Percentiles rank a stretch among this genome's conserved stretches.
Conservation (phyloP, 2,888 invertebrate species). For the Drosophila barbarae region DNA sequence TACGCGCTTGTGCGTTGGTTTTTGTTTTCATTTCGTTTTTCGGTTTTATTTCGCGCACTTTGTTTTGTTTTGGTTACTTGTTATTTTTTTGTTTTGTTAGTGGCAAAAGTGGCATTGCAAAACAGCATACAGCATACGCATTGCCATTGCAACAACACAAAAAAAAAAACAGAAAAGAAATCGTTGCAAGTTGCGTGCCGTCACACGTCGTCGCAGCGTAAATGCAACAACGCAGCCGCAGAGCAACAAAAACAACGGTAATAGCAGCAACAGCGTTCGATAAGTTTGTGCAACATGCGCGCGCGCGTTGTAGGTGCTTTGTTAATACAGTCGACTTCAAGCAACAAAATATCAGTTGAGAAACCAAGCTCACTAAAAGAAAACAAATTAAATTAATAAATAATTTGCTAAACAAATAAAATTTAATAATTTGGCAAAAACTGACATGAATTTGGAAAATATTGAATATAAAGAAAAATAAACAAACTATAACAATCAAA, state of each 20-base stretch:
- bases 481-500: neutral
- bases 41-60: conserved; percentile 11
- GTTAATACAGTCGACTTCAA: neutral
- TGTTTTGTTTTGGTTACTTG: conserved; percentile 11
- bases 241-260: conserved; percentile 22
- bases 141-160: too few species aligned
- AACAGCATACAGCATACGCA: neutral
- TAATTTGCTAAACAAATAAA: neutral
- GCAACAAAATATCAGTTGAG: neutral
- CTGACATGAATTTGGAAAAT: neutral
- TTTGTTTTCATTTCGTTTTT: conserved; percentile 10
- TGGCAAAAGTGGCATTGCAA: conserved; percentile 4
- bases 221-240: conserved; percentile 16
- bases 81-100: neutral
- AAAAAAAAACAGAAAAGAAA: neutral
- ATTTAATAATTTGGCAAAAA: neutral
- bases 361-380: neutral
- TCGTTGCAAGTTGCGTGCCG: conserved; percentile 27
- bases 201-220: conserved; percentile 28
- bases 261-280: conserved; percentile 7
- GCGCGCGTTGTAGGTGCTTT: conserved; percentile 33
- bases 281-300: conserved; percentile 38
- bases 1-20: neutral
- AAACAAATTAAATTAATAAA: neutral
- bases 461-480: neutral